Base-by-base conservation (phyloP, 2,888 invertebrate species). In the Cryptus viduatorius region DNA sequence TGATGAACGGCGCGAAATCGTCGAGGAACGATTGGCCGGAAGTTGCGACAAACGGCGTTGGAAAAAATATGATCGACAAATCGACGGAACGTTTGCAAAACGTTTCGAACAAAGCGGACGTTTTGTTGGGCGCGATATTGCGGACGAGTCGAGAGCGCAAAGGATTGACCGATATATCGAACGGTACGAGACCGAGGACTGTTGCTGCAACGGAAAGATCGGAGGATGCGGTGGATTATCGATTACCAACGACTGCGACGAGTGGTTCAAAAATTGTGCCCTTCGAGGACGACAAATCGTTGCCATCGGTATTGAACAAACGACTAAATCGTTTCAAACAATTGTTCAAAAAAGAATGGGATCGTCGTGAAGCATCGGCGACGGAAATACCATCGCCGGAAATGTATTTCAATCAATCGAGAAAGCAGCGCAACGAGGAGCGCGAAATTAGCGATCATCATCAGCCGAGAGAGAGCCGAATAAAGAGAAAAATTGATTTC, bases 121-220 rank as follows among this genome's bases (percentile, higher is more conserved):
- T 95, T 73, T 88, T 95, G 82, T 90, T 95, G 77, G 95, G 95
- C 86, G 95, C 95, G 76, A 95, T 95, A 85, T 93, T 95, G 89
- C 93, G 95, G 44, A 94, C 95, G 76, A 94, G 94, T 86, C 93
- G 93, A 86, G 93, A 94, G 71, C 92, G 92, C 67, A 92, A 92
- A 61, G 87, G 88, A n/a, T 77, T 87, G n/a, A 71, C 86, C 4
- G 89, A 91, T 69, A 88, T 89, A 42, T 87, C 89, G 5, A 91
- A 88, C 72, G 92, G 90, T 59, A 88, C 76, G 72, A 89, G 59
- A 75, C 78, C 79, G n/a, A 42, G 81, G 24, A 84, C 65, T 73
- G 48, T 4, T 19, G 46, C 29, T 3, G 37, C 72, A 75, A 44
- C 72, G 77, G 7, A 64, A n/a, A 50, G 82, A 65, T 46, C 14